These are phyloP conservation scores for Dioctria linearis DNA, from an alignment of 2,888 invertebrate species.

Conservation along the genomic window DNA sequence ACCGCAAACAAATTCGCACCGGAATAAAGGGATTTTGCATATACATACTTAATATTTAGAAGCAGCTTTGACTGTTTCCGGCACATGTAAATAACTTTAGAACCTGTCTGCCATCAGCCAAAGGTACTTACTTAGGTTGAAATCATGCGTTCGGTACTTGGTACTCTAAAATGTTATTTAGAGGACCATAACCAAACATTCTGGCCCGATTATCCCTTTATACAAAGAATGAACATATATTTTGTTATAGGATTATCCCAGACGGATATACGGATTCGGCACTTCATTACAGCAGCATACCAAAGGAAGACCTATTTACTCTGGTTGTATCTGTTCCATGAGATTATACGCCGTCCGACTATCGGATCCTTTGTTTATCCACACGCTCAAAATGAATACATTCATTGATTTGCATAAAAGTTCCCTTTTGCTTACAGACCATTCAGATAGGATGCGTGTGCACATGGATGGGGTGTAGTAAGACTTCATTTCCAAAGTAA, in stretches of 20 bases:
- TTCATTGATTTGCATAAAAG: not conserved
- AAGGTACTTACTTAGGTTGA: not conserved
- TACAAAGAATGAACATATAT: conserved; percentile 17
- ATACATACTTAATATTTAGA: not conserved
- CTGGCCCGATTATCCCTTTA: conserved; percentile 25
- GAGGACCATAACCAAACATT: conserved; percentile 22
- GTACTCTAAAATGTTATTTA: conserved; percentile 11
- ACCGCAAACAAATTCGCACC: conserved; percentile 11
- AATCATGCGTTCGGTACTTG: conserved; percentile 13
- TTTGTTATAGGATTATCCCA: conserved; percentile 33
- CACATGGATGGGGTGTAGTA: not conserved
- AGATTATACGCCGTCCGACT: not conserved
- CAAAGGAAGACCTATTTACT: not conserved
- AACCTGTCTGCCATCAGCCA: not conserved
- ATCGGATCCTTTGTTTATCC: conserved; percentile 41
- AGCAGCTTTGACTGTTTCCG: not conserved
- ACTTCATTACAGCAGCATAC: conserved; percentile 18
- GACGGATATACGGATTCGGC: conserved; percentile 24
- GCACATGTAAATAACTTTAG: conserved; percentile 35
- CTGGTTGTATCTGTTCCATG: not conserved
- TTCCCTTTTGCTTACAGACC: not conserved
- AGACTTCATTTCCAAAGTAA: not conserved
- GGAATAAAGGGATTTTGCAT: conserved; percentile 10
- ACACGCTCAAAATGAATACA: not conserved
- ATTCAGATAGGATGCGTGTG: conserved; percentile 10